Base-by-base conservation (phyloP, 2,888 invertebrate species). In the Agrotis exclamationis region DNA sequence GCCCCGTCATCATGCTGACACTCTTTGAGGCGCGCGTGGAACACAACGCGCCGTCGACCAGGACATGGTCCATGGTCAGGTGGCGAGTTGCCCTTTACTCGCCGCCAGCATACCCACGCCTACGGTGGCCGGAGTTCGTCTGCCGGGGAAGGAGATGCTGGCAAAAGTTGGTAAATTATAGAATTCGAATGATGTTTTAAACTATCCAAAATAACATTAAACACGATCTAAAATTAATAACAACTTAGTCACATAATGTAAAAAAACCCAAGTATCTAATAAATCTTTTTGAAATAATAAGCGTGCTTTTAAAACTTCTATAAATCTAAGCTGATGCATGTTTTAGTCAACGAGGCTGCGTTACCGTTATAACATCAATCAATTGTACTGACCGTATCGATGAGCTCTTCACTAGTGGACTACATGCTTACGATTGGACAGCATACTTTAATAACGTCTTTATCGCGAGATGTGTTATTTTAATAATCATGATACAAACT, bases 291-390 rank as follows among this genome's bases (percentile, higher is more conserved):
- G 18, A 50, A 45, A 57, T 44, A 48, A 65, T 33, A 53, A 33
- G 18, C 22, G 3, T 24, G 54, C 53, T 64, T 67, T 62, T 22
- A 57, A 45, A 65, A 22, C 24, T 67, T 51, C 14, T 56, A 54
- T 62, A 48, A 77, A 74, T 74, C 68, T 47, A 14, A 47, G 11
- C 2, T 47, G 58, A 60, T 73, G 66, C 79, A 77, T 84, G 82
- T 84, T 74, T 84, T 73, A 81, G 82, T 79, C 68, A 63, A 80
- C 78, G 82, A 79, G 74, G 74, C 74, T 71, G 63, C 24, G 68
- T 44, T 58, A 85, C 87, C 86, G 88, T 87, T 86, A 82, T 48
- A 70, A 65, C 69, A 81, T 86, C 82, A 77, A 85, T 84, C 71
- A 81, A 83, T 80, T 77, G 76, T 79, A 79, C 85, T 76, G 76